Base-by-base conservation (phyloP, 2,888 invertebrate genomes). In the Gibbula magus region DNA sequence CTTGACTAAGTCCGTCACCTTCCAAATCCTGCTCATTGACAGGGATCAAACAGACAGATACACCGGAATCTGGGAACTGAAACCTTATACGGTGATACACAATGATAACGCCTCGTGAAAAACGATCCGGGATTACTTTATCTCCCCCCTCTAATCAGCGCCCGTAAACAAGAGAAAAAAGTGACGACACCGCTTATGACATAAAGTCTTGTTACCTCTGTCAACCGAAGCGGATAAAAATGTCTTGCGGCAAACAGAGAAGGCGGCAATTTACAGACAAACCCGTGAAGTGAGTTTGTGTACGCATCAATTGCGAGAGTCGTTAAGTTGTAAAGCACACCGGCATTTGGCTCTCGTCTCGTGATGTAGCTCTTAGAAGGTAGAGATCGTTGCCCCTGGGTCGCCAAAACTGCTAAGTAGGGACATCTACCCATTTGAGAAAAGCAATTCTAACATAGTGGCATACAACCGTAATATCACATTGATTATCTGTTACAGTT, bases 31-130 rank as follows among this genome's bases (percentile, higher is more conserved):
- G 45, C 45, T 45, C 45, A 4, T 70, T 70, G 35, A 70, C 35
- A 35, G 20, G 32, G 32, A 70, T 70, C 32, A 70, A 10, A 32
- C 70, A 35, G 10, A 20, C 32, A 70, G 35, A 70, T 39, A 20
- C 70, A 70, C 35, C 61, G 35, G n/a, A 70, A 70, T 70, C 70
- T 35, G n/a, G 18, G 18, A 70, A 18, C 16, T 20, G 70, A 70
- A 70, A 70, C 70, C 70, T 70, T n/a, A 70, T 35, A 70, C 70
- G 39, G 70, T 70, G 70, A 70, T 70, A n/a, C 20, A 70, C 70
- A 70, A 70, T 35, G 70, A 70, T 70, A 70, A 70, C 70, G 39
- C 18, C 39, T 39, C 39, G 70, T 70, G 70, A 70, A 70, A 70
- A 70, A 70, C 70, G 32, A 70, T 39, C 70, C 70, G 70, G n/a